A percentile compares a stretch with the other conserved stretches of the same genome.
Conservation (phyloP, 2,797 vertebrate genomes). For the Gallinago nigripennis region DNA sequence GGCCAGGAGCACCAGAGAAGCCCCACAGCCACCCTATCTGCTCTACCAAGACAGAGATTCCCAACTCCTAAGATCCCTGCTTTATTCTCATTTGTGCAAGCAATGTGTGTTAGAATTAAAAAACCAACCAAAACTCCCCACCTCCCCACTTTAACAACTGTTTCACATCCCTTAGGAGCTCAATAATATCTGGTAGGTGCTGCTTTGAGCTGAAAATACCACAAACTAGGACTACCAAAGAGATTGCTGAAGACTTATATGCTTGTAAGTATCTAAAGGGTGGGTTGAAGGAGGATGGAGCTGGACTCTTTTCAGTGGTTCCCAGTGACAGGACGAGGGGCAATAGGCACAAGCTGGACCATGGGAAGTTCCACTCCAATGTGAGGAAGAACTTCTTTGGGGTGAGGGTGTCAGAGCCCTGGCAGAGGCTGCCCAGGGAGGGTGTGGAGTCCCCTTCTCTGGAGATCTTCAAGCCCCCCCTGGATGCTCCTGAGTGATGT, state of each 20-base stretch:
- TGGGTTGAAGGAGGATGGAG: too few species aligned
- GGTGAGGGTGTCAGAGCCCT: too few species aligned
- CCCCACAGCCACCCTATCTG: not conserved
- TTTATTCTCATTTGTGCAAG: not conserved
- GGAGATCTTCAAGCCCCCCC: too few species aligned
- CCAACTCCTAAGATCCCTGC: not conserved
- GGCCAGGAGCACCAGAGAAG: not conserved
- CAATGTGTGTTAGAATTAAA: not conserved
- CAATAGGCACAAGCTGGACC: too few species aligned
- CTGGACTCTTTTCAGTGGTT: too few species aligned
- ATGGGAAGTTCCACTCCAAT: too few species aligned
- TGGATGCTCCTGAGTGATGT: too few species aligned
- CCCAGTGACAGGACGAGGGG: too few species aligned
- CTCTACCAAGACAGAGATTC: rapidly evolving
- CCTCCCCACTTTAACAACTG: not conserved
- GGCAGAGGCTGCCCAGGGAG: too few species aligned
- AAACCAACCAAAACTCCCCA: not conserved
- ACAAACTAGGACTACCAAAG: not conserved
- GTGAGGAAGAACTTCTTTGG: too few species aligned
- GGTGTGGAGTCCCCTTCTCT: too few species aligned
- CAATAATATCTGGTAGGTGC: not conserved
- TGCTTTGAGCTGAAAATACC: not conserved
- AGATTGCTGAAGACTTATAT: not conserved
- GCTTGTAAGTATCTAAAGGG: too few species aligned
- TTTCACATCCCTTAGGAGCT: not conserved